Evolutionary conservation across 2,113 vertebrate species (phyloP), one percentile per base, ranked within the genome.

Genomic region (Gavialis gangeticus): DNA sequence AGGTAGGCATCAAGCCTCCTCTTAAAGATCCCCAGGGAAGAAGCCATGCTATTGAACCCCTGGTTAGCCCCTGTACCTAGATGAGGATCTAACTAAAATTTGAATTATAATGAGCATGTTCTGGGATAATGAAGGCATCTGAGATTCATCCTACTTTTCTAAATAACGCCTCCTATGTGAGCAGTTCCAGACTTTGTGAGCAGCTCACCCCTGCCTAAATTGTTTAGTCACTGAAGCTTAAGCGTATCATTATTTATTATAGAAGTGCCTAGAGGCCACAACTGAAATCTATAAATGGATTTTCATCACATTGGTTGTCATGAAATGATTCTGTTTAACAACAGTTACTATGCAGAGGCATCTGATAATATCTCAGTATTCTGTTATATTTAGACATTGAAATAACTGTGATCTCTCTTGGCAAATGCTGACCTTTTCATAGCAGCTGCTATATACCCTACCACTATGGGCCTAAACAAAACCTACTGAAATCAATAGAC

Each of bases 71-170:
- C 46, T 46, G 46, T 46, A 46, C 46, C 46, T 46, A 46, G 46
- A 46, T 46, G 46, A 46, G 46, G 46, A 46, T 73, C 71, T 86
- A 22, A 91, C 55, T 82, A 79, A 13, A 84, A 34, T 34, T 13
- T 79, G 57, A 92, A 67, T 76, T 57, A 30, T n/a, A 66, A 57
- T 58, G 62, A 77, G 4, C 10, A 80, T 87, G 64, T 46, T 34
- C 82, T 75, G 88, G 78, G 67, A 90, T 95, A 67, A 57, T 87
- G 82, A 89, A 94, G 81, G 67, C 73, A 87, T 85, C 88, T 91
- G 73, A 9, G 46, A 46, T 46, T 46, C 46, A 46, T 46, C 84
- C 62, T 0, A 2, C 28, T 83, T 82, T 87, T 71, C 56, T 81
- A 88, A 94, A 89, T 79, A 75, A 93, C 93, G 73, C 54, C 12